Percentiles rank a stretch among this genome's conserved stretches.
phyloP scores from a whole-genome alignment of 2,888 invertebrate species.

The Pristionchus arcanus region DNA sequence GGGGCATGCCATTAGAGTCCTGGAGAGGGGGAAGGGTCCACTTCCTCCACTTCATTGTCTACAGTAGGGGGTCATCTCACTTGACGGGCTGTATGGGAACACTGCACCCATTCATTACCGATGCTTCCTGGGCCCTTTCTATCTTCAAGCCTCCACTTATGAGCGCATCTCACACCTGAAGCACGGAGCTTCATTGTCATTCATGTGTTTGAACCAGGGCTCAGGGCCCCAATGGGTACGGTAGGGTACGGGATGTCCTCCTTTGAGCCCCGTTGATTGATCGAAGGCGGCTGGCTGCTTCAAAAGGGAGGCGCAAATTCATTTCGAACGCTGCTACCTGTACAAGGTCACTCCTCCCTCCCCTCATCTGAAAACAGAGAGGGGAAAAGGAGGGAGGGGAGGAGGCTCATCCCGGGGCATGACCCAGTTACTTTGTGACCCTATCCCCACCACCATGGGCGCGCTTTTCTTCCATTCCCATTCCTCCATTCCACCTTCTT shows the following conservation, averaged over 20 bases:
- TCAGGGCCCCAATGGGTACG: not conserved
- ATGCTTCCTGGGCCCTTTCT: not conserved
- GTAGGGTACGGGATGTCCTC: not conserved
- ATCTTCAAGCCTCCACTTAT: conserved; percentile 14
- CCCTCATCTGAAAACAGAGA: conserved; percentile 11
- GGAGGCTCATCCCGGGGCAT: conserved; percentile 28
- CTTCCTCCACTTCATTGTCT: conserved; percentile 7
- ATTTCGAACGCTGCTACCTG: conserved; percentile 30
- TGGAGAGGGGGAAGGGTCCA: not conserved
- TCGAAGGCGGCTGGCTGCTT: conserved; percentile 13
- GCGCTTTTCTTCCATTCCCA: conserved; percentile 33
- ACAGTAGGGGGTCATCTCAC: conserved; percentile 40
- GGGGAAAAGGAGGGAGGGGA: not conserved
- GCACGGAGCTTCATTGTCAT: not conserved
- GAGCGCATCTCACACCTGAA: not conserved
- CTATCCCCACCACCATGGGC: not conserved
- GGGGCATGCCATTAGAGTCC: conserved; percentile 40
- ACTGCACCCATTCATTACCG: conserved; percentile 12
- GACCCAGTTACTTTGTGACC: conserved; percentile 52
- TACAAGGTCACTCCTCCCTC: conserved; percentile 15
- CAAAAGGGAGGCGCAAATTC: conserved; percentile 28
- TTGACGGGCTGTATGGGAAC: conserved; percentile 38
- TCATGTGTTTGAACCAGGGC: not conserved
- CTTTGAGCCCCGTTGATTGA: not conserved
- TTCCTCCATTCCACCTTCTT: conserved; percentile 5